These are phyloP conservation scores for Halisarca cf. caerulea DNA, from an alignment of 37 sponge, comb jelly and placozoan genomes.

Conservation along the genomic window DNA sequence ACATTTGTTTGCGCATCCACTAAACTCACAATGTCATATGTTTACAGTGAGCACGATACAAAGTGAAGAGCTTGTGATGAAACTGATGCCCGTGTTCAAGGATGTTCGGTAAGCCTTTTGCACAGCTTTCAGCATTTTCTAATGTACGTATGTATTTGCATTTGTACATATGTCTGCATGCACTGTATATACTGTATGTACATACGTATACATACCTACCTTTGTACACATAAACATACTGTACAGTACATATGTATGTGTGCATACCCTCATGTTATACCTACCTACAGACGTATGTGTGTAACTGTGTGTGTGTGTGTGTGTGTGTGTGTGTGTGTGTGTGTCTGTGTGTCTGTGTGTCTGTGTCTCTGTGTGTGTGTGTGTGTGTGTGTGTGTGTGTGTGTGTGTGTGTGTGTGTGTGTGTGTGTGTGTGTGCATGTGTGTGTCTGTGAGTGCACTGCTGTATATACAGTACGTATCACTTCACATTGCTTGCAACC, in stretches of 20 bases:
- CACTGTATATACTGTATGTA: too few relatives aligned
- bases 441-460: not conserved
- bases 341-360: not conserved
- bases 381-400: not conserved
- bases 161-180: too few relatives aligned
- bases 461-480: not conserved
- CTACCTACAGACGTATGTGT: not conserved
- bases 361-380: not conserved
- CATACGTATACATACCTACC: too few relatives aligned
- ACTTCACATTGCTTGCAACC: not conserved
- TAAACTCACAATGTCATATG: not conserved
- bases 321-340: too few relatives aligned
- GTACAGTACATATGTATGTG: not conserved
- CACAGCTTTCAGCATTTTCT: not conserved
- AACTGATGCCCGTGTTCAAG: slow-evolving; percentile 61
- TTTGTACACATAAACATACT: too few relatives aligned
- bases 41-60: slow-evolving; percentile 54
- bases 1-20: too few relatives aligned
- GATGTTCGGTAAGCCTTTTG: slow-evolving; percentile 50
- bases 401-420: too few relatives aligned
- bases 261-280: not conserved
- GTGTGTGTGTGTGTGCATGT: not conserved
- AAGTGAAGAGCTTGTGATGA: slow-evolving; percentile 49
- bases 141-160: not conserved
- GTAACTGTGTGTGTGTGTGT: not conserved